phyloP scores from a whole-genome alignment of 2,888 invertebrate genomes.

The Synergus japonicus region DNA sequence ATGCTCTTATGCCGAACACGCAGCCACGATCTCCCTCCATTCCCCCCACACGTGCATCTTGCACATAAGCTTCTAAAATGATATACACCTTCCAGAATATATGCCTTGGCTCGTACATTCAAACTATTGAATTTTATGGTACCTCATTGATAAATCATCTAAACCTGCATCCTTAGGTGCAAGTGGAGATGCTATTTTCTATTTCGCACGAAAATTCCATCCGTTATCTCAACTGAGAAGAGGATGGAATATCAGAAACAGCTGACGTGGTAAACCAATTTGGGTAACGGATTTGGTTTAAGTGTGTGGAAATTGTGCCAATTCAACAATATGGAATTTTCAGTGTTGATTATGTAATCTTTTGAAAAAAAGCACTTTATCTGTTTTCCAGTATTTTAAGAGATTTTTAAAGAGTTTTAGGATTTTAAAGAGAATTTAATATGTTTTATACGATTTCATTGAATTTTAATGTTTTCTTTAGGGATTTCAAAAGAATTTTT shows the following conservation, averaged over 20 bases:
- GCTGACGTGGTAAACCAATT: no score
- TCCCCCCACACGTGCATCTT: conserved; percentile 31
- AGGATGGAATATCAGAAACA: background rate
- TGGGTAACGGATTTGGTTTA: no score
- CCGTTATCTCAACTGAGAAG: background rate
- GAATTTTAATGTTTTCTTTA: no score
- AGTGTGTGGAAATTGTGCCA: no score
- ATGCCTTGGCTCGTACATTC: background rate
- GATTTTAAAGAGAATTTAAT: no score
- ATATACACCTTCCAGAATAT: conserved; percentile 3
- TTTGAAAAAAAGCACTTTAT: no score
- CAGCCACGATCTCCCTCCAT: conserved; percentile 59
- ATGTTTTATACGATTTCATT: no score
- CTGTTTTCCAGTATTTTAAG: no score
- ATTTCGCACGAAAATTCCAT: background rate
- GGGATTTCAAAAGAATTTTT: no score
- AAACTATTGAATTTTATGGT: conserved; percentile 24
- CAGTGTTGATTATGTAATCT: no score
- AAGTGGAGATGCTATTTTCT: background rate
- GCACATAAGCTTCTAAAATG: conserved; percentile 28
- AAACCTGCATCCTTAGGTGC: background rate
- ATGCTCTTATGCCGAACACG: conserved; percentile 64
- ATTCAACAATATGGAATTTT: no score
- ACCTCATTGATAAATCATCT: background rate
- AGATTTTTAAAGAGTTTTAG: no score